Evolutionary conservation across 2,113 vertebrate genomes (phyloP), one percentile per base, ranked within the genome.

Genomic region (Suricata suricatta): DNA sequence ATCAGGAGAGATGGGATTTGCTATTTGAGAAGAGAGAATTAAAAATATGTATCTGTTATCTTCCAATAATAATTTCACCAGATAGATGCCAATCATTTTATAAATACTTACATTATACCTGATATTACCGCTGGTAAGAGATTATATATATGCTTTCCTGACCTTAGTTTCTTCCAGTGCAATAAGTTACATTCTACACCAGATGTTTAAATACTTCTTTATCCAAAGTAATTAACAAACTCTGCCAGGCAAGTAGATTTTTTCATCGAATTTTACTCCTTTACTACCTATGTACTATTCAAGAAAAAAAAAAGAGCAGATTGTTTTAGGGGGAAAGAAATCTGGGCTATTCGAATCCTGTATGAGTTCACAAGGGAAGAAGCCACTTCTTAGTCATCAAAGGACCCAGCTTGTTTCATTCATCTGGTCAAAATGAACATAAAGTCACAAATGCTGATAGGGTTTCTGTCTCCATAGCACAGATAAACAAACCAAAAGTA

Each of bases 11-110:
- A 68, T 8, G 5, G 23, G 95, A 96, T 82, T 81, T 93, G 13
- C 38, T 88, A 25, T 63, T 81, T 90, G 79, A 95, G 33, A 80
- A 90, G 66, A 83, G 69, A 95, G 57, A 91, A 97, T 64, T 90
- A 52, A 94, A 96, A 38, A 54, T 80, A 71, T 31, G 1, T 63
- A 80, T 71, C 35, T 71, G 44, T 33, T 57, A 90, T 80, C 81
- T 38, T 89, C 92, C 21, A 50, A 31, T 71, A 83, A 83, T 57
- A 94, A 77, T 93, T 93, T 95, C 13, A 88, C 16, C 44, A 69
- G 15, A 35, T 81, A 21, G 31, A 3, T 68, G n/a, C 71, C 64
- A 90, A 41, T 50, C 44, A 90, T 84, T 94, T 95, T n/a, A 80
- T 50, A 88, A 92, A 69, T 93, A 95, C 54, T 66, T 90, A 41